These are phyloP conservation scores for Coregonus suidteri DNA, from an alignment of 2,797 vertebrate species.

Conservation along the genomic window DNA sequence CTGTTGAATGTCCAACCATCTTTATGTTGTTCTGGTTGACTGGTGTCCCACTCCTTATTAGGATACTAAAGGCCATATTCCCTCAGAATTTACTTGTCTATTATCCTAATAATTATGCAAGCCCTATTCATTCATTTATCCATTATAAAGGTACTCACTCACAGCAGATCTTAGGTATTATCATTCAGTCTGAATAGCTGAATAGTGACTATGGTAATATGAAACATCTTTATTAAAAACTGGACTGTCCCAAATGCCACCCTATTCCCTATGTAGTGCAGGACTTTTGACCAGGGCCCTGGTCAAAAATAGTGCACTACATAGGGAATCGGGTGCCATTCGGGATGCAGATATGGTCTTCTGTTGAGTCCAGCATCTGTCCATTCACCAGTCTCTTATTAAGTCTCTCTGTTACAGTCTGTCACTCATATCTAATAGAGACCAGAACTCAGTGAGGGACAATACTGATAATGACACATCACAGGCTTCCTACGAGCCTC, in stretches of 20 bases:
- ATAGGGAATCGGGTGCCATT: too few species aligned
- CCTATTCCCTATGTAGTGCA: too few species aligned
- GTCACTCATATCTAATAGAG: slow-evolving; percentile 65
- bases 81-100: slow-evolving; percentile 30
- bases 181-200: slow-evolving; percentile 55
- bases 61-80: not conserved
- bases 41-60: not conserved
- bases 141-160: slow-evolving; percentile 49
- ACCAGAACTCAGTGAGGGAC: slow-evolving; percentile 67
- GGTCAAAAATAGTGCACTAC: too few species aligned
- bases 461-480: slow-evolving; percentile 64
- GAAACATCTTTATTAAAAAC: slow-evolving; percentile 68
- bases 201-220: slow-evolving; percentile 56
- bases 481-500: slow-evolving; percentile 34
- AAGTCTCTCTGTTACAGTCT: slow-evolving; percentile 57
- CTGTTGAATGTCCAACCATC: not conserved
- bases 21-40: not conserved
- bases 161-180: slow-evolving; percentile 46
- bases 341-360: slow-evolving; percentile 22
- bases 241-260: too few species aligned
- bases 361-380: slow-evolving; percentile 59
- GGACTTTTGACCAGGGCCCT: too few species aligned
- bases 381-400: slow-evolving; percentile 63
- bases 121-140: slow-evolving; percentile 52
- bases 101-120: slow-evolving; percentile 33